Base-by-base conservation (phyloP, 2,113 vertebrate species). In the Phylloscopus trochiloides region DNA sequence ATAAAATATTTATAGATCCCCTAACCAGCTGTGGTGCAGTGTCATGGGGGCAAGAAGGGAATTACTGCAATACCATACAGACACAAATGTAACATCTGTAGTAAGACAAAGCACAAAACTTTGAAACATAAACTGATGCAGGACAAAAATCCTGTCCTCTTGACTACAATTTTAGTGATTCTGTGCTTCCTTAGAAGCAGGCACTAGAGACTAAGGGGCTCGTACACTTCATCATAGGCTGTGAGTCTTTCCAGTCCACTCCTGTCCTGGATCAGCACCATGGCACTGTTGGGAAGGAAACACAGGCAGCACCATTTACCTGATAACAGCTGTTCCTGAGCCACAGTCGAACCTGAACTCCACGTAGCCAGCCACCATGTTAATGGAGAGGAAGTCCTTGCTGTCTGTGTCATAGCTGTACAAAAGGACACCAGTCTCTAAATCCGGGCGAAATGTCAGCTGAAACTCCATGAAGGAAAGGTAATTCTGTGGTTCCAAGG, bases 291-390 rank as follows among this genome's bases (percentile, higher is more conserved):
- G 54, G 34, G 62, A 86, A 28, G 26, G n/a, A 77, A 73, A 24
- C 5, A 54, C 3, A 42, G 75, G 13, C 42, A 78, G 40, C 2
- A 13, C 24, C 18, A 18, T 50, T 96, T 96, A 99, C 99, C 99
- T 99, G 97, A 99, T 99, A 10, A 98, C 75, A 18, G 98, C 98
- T 0, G 98, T 98, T 66, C 99, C 99, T 16, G 99, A 99, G 72
- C 99, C 99, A 21, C 99, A 99, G 98, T 99, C 99, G 24, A 99
- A 99, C 92, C 98, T 98, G 97, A 99, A 99, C 94, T 99, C 99
- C 94, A 99, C 98, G 0, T 98, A 98, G 96, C 98, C 96, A 51
- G 97, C 97, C 63, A 97, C 98, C 96, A 99, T 94, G 78, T 84
- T 98, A 93, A 99, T 97, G 47, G 99, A 98, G 88, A 99, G 96